Evolutionary conservation across 2,888 invertebrate species (phyloP).

Genomic region (Eupeodes luniger): DNA sequence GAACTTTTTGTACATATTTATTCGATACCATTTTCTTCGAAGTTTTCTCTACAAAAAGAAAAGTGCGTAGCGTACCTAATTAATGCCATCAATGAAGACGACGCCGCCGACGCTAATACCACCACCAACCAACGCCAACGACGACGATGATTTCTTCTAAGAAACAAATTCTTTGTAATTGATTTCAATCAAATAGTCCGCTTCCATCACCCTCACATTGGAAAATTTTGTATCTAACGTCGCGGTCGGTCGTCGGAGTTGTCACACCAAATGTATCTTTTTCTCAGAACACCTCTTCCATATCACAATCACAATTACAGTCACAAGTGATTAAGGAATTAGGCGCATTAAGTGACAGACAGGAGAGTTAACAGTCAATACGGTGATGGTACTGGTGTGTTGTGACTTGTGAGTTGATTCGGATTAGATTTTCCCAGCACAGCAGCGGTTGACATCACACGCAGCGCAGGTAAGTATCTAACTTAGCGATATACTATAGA

Average conservation of each 20-base stretch:
- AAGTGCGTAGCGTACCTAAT: not conserved
- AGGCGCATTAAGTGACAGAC: slow-evolving; percentile 30
- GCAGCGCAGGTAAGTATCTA: slow-evolving; percentile 6
- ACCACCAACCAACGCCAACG: too few species aligned
- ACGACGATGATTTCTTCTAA: not conserved
- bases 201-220: slow-evolving; percentile 12
- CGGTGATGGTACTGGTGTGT: not conserved
- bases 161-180: slow-evolving; percentile 13
- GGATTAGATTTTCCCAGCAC: slow-evolving; percentile 30
- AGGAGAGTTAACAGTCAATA: slow-evolving; percentile 30
- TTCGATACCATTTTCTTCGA: not conserved
- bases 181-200: slow-evolving; percentile 32
- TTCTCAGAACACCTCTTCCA: not conserved
- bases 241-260: not conserved
- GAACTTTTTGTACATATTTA: too few species aligned
- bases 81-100: not conserved
- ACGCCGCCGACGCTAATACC: not conserved
- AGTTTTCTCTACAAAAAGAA: not conserved
- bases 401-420: not conserved
- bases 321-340: slow-evolving; percentile 39
- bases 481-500: not conserved
- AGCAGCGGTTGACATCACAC: slow-evolving; percentile 33
- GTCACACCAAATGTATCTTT: not conserved
- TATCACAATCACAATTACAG: slow-evolving; percentile 9
- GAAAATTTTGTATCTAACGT: not conserved